phyloP scores from a whole-genome alignment of 2,797 vertebrate species.

The Pseudochirops corinnae region DNA sequence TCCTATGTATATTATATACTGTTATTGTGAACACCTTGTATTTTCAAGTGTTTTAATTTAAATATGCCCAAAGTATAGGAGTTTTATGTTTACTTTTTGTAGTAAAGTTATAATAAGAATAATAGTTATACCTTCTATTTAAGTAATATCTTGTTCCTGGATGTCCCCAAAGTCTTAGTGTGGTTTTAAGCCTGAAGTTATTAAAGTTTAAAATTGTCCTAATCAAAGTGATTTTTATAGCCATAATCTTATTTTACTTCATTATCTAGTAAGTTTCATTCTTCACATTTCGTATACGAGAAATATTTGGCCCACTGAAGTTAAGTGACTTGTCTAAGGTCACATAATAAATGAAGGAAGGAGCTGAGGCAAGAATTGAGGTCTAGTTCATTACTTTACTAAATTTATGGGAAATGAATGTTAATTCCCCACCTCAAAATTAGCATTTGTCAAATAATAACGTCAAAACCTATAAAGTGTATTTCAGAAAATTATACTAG shows the following conservation, averaged over 20 bases:
- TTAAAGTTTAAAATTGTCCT: not conserved
- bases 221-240: not conserved
- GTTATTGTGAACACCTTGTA: not conserved
- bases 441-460: not conserved
- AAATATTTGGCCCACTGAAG: not conserved
- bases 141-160: not conserved
- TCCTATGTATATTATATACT: not conserved
- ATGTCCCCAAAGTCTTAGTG: not conserved
- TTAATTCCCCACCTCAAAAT: not conserved
- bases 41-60: slow-evolving; percentile 33
- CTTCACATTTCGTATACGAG: not conserved
- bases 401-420: not conserved
- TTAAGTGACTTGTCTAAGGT: not conserved
- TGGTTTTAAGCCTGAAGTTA: not conserved
- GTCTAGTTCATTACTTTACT: not conserved
- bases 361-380: not conserved
- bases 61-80: not conserved
- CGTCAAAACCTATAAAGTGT: not conserved
- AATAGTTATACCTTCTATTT: not conserved
- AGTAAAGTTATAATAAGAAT: no score
- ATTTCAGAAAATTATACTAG: not conserved
- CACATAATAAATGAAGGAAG: not conserved
- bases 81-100: slow-evolving; percentile 16
- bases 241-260: not conserved
- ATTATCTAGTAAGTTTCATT: not conserved